Evolutionary conservation across 2,888 invertebrate species (phyloP), one percentile per base, ranked within the genome.

Genomic region (Athetis lepigone): DNA sequence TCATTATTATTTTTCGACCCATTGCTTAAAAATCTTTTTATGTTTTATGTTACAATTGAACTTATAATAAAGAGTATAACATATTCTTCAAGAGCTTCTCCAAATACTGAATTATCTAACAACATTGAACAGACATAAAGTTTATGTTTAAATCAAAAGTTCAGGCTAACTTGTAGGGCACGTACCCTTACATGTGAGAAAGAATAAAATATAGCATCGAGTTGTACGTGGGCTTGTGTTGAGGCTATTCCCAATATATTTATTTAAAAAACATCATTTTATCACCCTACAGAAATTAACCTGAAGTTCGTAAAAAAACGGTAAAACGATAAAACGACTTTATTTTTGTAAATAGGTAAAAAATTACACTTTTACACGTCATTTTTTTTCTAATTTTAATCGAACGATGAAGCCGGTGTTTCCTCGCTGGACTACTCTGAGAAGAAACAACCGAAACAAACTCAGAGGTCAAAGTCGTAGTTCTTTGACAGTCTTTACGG

Each of bases 81-180:
- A 67, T 46, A 59, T 54, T 59, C 47, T 56, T 39, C 13, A 27
- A 33, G 25, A 39, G 47, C 45, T 42, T 62, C 54, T 76, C 75
- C 67, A 67, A 74, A 61, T 78, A 70, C 70, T 78, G 75, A 77
- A 73, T 84, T 80, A 81, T 80, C 80, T 84, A 85, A 81, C 84
- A 86, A 85, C 66, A 81, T 79, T 77, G 80, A 81, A 84, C 77
- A 85, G 85, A 87, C 84, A 83, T 70, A 85, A 88, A 90, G 86
- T 90, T 90, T 86, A 71, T 80, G 89, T 87, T 88, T 89, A 89
- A 90, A 89, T 90, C 89, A 89, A 88, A 89, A 84, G 88, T 87
- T 80, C 68, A 71, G 39, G 69, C 80, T 71, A 79, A 88, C 80
- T 86, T 68, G 43, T 60, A 75, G 81, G 75, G 81, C 84, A 84